Base-by-base conservation (phyloP, 2,113 vertebrate species). In the Myotis lucifugus region DNA sequence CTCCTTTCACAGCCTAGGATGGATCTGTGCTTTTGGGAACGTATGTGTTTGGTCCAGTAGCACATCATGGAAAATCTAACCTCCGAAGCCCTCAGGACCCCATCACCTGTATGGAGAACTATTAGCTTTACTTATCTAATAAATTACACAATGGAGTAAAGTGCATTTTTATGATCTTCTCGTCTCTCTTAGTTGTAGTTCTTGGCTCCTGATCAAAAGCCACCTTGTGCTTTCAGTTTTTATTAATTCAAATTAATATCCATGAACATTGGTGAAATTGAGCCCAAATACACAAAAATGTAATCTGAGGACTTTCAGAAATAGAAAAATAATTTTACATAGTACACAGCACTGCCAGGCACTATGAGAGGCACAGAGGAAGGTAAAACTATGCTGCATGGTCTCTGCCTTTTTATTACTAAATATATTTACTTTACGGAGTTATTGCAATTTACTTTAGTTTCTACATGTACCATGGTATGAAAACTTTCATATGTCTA, bases 251-350 rank as follows among this genome's bases (percentile, higher is more conserved):
- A 32, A 67, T 84, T 78, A 66, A 19, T 54, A 72, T 79, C 40
- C 17, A 76, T 54, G 79, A 73, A 61, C n/a, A 21, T 37, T 72
- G 8, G 32, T 52, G 8, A 93, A 90, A 94, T 59, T 50, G n/a
- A 15, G 14, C 2, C 50, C 25, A 64, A 83, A 40, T 70, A 76
- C 5, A 85, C 46, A 69, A 96, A 96, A 54, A 32, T 46, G 42
- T 18, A 48, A 8, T 88, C 77, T 81, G 21, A 96, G 50, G 61
- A 70, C 19, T 70, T 84, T 70, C 37, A 88, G 50, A 85, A 95
- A 82, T 19, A 90, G 50, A 85, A 85, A 77, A 84, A 48, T 34
- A 18, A 61, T 48, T 92, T 85, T 54, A 82, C 21, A 23, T 76
- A 23, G 32, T 76, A 4, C 40, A 50, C 14, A 87, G 27, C 12